These are phyloP conservation scores for Naja naja DNA, from an alignment of 2,113 vertebrate species.

Conservation along the genomic window DNA sequence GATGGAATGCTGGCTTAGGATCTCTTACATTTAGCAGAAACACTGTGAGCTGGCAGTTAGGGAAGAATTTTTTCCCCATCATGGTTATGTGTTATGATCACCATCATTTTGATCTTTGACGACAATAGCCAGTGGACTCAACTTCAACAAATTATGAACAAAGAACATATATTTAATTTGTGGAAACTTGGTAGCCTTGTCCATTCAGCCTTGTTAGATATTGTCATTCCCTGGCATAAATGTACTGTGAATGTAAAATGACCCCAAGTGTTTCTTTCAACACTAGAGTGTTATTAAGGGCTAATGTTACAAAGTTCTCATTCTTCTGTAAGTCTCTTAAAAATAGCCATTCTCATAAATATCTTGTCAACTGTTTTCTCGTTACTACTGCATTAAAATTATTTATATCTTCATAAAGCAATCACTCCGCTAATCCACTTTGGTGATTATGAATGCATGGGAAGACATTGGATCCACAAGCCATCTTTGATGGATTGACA, in stretches of 20 bases:
- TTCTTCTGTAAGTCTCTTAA: neutral
- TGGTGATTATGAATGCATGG: neutral
- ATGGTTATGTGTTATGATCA: neutral
- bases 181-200: neutral
- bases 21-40: neutral
- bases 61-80: too few relatives aligned
- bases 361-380: neutral
- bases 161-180: neutral
- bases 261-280: neutral
- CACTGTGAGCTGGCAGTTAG: neutral
- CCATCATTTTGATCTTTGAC: neutral
- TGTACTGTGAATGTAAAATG: neutral
- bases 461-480: neutral
- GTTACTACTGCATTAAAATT: neutral
- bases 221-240: neutral
- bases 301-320: neutral
- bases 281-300: neutral
- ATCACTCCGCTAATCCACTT: neutral
- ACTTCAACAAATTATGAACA: neutral
- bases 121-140: neutral
- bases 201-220: neutral
- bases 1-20: neutral
- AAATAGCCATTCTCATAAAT: neutral
- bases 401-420: neutral
- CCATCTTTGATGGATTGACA: neutral